These are phyloP conservation scores for Seira musarum DNA, from an alignment of 2,888 invertebrate species.

Conservation along the genomic window DNA sequence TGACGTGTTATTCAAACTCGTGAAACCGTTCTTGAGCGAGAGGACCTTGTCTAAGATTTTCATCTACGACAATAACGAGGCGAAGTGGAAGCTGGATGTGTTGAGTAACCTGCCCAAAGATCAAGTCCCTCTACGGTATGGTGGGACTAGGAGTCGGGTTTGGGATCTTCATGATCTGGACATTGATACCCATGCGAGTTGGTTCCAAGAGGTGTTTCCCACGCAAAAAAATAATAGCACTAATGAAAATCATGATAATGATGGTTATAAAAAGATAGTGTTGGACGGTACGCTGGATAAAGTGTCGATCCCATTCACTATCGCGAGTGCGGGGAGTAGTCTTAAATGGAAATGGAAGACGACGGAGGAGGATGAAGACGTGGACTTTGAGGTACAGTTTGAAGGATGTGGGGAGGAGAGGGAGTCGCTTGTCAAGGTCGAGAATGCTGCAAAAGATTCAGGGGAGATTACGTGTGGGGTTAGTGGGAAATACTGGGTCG, in stretches of 20 bases:
- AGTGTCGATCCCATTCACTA: constrained; percentile 25
- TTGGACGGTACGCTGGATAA: constrained; percentile 17
- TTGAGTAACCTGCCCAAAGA: constrained; percentile 33
- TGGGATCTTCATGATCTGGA: constrained; percentile 35
- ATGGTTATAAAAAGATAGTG: constrained; percentile 21
- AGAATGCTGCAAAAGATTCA: background rate
- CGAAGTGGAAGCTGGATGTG: constrained; percentile 56
- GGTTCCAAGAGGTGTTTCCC: constrained; percentile 17
- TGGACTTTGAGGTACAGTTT: constrained; percentile 31
- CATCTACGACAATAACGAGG: constrained; percentile 57
- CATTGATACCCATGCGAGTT: constrained; percentile 27
- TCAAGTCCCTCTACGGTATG: constrained; percentile 43
- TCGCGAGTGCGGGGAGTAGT: constrained; percentile 1
- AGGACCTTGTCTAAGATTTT: constrained; percentile 60
- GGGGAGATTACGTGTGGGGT: constrained; percentile 9
- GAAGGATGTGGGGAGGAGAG: constrained; percentile 26
- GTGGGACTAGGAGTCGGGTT: constrained; percentile 28
- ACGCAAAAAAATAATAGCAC: background rate
- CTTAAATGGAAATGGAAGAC: constrained; percentile 34
- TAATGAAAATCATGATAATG: background rate
- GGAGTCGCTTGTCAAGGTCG: no score
- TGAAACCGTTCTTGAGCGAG: constrained; percentile 55
- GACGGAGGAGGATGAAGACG: background rate
- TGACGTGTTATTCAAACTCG: constrained; percentile 57
- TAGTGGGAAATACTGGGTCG: constrained; percentile 40